Evolutionary conservation across 2,888 invertebrate species (phyloP).

Genomic region (Bellardia pandia): DNA sequence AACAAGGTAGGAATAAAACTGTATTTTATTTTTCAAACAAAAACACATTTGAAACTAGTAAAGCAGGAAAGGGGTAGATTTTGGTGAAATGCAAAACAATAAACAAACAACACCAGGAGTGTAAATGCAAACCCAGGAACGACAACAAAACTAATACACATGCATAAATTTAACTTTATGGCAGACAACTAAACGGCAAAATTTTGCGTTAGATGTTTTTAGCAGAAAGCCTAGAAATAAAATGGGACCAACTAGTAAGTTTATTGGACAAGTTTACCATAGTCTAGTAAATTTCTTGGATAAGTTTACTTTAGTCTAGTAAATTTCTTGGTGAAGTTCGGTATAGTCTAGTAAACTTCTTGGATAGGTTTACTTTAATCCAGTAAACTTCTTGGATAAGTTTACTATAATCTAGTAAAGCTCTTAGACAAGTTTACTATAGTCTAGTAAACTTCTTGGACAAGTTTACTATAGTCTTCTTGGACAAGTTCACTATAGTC

Average conservation of each 20-base stretch:
- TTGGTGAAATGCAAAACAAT: background rate
- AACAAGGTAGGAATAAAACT: slow-evolving; percentile 24
- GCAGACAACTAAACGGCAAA: slow-evolving; percentile 8
- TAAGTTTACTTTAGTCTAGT: background rate
- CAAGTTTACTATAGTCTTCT: background rate
- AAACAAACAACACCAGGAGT: slow-evolving; percentile 57
- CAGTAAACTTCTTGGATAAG: background rate
- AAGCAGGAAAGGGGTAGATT: background rate
- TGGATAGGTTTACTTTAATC: background rate
- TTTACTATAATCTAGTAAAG: too few species aligned
- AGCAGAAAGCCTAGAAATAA: background rate
- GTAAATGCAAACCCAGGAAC: slow-evolving; percentile 35
- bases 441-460: background rate
- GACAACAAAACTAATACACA: slow-evolving; percentile 18
- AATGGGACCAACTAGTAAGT: background rate
- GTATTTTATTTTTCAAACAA: slow-evolving; percentile 32
- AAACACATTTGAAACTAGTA: background rate
- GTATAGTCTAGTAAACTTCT: background rate
- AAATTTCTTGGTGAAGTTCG: background rate
- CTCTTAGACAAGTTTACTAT: background rate
- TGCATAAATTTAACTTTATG: slow-evolving; percentile 31
- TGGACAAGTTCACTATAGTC: background rate
- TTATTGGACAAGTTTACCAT: background rate
- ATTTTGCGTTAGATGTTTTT: background rate
- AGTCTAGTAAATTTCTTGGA: background rate